Base-by-base conservation (phyloP, 2,888 invertebrate species). In the Stictocephala bisonia region DNA sequence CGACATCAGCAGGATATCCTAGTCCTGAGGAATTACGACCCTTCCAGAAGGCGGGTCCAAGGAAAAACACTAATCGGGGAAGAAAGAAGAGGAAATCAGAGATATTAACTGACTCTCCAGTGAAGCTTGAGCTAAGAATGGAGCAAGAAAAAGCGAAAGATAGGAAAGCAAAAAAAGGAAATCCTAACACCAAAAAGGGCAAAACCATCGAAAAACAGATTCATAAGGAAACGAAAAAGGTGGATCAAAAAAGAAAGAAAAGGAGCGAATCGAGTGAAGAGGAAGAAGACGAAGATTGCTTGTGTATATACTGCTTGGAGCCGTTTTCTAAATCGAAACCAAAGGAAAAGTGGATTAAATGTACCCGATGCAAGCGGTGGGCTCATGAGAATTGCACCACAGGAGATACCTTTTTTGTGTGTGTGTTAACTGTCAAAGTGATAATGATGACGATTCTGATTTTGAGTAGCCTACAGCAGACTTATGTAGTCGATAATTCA, bases 71-170 rank as follows among this genome's bases (percentile, higher is more conserved):
- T 18, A 72, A 29, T 22, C 44, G 50, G 31, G 72, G 72, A 22
- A 72, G 35, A 26, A 44, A 50, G 18, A 60, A 48, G 26, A 64
- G 60, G 40, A 50, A 72, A 35, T 50, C 64, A 1, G 60, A 64
- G 11, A 72, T 72, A 15, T 35, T 72, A 20, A 72, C 72, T 9
- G 72, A 72, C 24, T 48, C 72, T 6, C 72, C 72, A 6, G 64
- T 72, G 6, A 72, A 72, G 50, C n/a, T 35, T 22, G 24, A 31
- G 18, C 29, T 70, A 3, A 26, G 35, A 53, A 4, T n/a, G 24
- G 53, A 70, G 22, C 51, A 53, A 70, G 31, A 40, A 35, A 6
- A 20, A 27, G 15, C 58, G n/a, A 58, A 22, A 41, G 41, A 9
- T 3, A 66, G 15, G 26, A 66, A 66, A 41, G 2, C 22, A 24